Percentiles rank a stretch among this genome's conserved stretches.
These are phyloP conservation scores for Gymnoscelis rufifasciata DNA, from an alignment of 2,888 invertebrate genomes.

Conservation along the genomic window DNA sequence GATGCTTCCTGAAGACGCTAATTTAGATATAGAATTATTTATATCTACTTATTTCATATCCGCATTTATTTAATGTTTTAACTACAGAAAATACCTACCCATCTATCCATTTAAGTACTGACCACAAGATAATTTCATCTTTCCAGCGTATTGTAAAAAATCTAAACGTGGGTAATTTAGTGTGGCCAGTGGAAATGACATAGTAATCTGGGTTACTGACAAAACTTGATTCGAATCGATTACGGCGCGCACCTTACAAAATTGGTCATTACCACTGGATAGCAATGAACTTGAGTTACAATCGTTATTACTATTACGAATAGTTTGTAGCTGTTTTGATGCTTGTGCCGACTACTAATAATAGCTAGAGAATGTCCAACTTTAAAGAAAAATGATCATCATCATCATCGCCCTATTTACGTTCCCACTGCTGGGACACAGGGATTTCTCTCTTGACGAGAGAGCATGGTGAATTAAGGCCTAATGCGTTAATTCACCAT, in stretches of 20 bases:
- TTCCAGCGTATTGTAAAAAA: no score
- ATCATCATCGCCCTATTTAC: no score
- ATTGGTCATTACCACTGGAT: slow-evolving; percentile 50
- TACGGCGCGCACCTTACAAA: slow-evolving; percentile 43
- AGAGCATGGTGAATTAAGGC: no score
- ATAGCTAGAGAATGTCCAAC: background rate
- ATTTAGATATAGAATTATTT: no score
- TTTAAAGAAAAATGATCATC: no score
- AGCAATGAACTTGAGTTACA: slow-evolving; percentile 58
- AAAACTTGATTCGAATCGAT: slow-evolving; percentile 37
- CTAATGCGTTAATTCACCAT: no score
- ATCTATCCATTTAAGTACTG: background rate
- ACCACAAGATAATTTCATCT: background rate
- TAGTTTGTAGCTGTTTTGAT: slow-evolving; percentile 12
- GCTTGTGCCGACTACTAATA: background rate
- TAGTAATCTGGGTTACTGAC: slow-evolving; percentile 23
- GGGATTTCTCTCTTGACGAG: no score
- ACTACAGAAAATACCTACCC: no score
- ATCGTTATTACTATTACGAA: slow-evolving; percentile 47
- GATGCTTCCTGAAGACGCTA: no score
- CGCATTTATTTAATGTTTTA: no score
- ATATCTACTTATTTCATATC: no score
- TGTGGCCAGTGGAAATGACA: background rate
- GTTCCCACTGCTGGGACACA: no score
- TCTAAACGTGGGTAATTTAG: background rate